A percentile compares a stretch with the other conserved stretches of the same genome.
These are phyloP conservation scores for Aphaenogaster ashmeadi DNA, from an alignment of 1,140 invertebrate genomes.

Conservation along the genomic window DNA sequence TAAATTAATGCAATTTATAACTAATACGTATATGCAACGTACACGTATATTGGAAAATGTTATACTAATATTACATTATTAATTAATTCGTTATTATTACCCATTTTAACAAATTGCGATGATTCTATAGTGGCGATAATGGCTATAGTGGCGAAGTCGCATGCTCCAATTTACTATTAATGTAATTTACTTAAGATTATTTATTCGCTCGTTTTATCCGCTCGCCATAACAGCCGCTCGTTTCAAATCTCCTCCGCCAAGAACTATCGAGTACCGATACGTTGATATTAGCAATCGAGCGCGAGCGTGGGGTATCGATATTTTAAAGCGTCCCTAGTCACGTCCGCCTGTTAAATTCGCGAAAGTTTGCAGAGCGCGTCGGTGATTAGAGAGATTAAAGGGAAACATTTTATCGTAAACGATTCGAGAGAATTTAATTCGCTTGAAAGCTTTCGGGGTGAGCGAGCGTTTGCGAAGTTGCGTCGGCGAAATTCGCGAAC, in stretches of 20 bases:
- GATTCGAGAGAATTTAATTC: conserved; percentile 76
- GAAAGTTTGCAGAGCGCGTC: conserved; percentile 66
- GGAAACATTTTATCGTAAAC: conserved; percentile 77
- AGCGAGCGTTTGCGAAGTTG: conserved; percentile 68
- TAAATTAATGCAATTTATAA: conserved; percentile 18
- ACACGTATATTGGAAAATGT: background rate
- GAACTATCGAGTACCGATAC: conserved; percentile 7
- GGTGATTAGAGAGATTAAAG: conserved; percentile 77
- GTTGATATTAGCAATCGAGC: conserved; percentile 17
- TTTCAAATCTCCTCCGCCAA: background rate
- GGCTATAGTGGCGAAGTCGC: background rate
- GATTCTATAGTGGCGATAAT: background rate
- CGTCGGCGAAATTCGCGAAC: conserved; percentile 65
- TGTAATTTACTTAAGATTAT: background rate
- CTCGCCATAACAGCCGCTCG: background rate
- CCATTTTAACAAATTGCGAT: background rate
- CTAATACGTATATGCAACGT: background rate
- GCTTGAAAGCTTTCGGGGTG: conserved; percentile 74
- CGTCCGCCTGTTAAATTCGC: conserved; percentile 60
- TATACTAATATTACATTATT: conserved; percentile 20
- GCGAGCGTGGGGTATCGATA: conserved; percentile 43
- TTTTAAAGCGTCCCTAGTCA: conserved; percentile 35
- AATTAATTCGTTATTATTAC: background rate
- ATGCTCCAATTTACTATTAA: background rate
- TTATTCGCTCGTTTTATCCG: background rate